Conservation (phyloP, 1,140 invertebrate genomes). For the Platorchestia sp. region DNA sequence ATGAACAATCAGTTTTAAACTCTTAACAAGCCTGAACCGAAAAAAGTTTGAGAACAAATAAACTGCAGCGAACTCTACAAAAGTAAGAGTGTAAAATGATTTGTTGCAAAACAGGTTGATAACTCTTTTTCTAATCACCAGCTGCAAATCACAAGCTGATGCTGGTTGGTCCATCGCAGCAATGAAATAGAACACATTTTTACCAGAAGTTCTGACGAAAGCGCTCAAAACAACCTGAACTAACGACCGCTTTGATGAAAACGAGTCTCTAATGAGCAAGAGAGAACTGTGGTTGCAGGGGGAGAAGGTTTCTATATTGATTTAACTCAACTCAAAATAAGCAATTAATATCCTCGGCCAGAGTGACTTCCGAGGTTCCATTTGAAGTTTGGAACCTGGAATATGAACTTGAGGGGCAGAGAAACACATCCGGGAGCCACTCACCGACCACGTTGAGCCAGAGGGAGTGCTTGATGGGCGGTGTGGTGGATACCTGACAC, state of each 20-base stretch:
- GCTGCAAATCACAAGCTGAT: background rate
- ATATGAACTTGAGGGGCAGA: background rate
- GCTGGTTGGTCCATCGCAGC: background rate
- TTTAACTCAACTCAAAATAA: background rate
- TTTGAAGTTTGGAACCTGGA: background rate
- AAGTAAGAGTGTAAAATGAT: background rate
- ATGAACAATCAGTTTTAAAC: too few species aligned
- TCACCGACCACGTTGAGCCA: conserved; percentile 66
- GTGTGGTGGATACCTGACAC: conserved; percentile 89
- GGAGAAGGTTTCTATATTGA: background rate
- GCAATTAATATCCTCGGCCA: background rate
- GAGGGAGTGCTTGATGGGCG: conserved; percentile 71
- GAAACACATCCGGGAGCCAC: background rate
- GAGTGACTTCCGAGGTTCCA: background rate
- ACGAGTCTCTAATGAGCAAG: background rate
- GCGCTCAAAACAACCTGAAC: background rate
- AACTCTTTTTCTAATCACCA: background rate
- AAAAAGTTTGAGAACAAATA: too few species aligned
- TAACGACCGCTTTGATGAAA: background rate
- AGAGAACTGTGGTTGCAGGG: background rate
- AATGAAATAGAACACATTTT: background rate
- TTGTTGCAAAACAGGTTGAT: background rate
- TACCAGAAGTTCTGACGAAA: background rate
- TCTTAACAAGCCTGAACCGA: too few species aligned
- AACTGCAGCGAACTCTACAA: too few species aligned